Percentiles rank a stretch among this genome's conserved stretches.
Evolutionary conservation across 2,888 invertebrate genomes (phyloP).

Genomic region (Hemaris fuciformis): DNA sequence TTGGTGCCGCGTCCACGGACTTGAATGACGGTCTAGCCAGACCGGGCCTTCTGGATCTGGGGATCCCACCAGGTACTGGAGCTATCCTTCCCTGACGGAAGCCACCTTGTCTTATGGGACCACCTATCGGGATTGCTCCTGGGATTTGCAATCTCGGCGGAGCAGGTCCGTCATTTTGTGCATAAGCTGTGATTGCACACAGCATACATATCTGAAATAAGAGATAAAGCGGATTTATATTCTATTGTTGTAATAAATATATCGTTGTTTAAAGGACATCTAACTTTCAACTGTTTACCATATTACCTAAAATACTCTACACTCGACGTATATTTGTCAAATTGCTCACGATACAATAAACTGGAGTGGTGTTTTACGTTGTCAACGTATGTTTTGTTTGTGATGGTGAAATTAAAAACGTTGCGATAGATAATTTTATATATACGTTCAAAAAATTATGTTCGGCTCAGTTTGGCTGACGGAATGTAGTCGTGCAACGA

Average conservation of each 20-base stretch:
- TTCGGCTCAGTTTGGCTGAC: constrained; percentile 33
- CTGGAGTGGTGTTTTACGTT: neutral
- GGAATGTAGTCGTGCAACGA: constrained; percentile 49
- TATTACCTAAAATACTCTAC: neutral
- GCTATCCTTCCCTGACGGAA: constrained; percentile 68
- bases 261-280: neutral
- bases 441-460: constrained; percentile 11
- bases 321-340: neutral
- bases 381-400: neutral
- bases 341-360: neutral
- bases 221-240: constrained; percentile 10
- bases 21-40: constrained; percentile 69
- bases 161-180: constrained; percentile 78
- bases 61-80: constrained; percentile 46
- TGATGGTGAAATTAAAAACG: constrained; percentile 10
- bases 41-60: constrained; percentile 68
- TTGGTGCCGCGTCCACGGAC: constrained; percentile 69
- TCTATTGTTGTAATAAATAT: neutral
- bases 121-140: constrained; percentile 80
- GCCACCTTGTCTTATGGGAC: constrained; percentile 54
- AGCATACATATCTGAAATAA: constrained; percentile 74
- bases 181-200: constrained; percentile 76
- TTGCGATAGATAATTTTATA: constrained; percentile 9
- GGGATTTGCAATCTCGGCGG: constrained; percentile 86
- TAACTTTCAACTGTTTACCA: neutral